Evolutionary conservation across 2,888 invertebrate genomes (phyloP).

Genomic region (Chironomus riparius): DNA sequence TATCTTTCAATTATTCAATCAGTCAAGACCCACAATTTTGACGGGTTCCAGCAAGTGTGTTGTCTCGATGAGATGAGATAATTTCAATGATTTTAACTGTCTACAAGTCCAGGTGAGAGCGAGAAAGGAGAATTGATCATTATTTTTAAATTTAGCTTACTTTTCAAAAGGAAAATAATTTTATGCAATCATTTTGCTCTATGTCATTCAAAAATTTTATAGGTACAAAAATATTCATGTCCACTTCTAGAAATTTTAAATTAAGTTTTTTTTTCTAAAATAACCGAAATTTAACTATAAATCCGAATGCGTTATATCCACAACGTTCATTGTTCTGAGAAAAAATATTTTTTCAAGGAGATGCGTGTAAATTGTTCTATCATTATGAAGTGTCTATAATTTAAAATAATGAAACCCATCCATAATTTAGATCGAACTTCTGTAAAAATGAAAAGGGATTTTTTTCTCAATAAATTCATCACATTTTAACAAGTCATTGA

Average conservation of each 20-base stretch:
- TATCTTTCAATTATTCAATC: conserved; percentile 26
- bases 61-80: neutral
- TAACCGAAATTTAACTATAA: too few relatives aligned
- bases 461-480: neutral
- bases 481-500: conserved; percentile 12
- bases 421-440: neutral
- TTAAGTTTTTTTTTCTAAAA: too few relatives aligned
- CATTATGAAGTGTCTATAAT: conserved; percentile 26
- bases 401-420: conserved; percentile 26
- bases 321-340: neutral
- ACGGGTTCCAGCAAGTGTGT: neutral
- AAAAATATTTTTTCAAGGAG: neutral
- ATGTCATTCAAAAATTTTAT: too few relatives aligned
- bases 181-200: too few relatives aligned
- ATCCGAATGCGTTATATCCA: too few relatives aligned
- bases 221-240: too few relatives aligned
- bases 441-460: neutral
- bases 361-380: conserved; percentile 22
- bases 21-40: conserved; percentile 17
- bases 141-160: neutral
- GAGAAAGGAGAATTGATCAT: neutral
- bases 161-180: too few relatives aligned
- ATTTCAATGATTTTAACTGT: neutral
- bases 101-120: too few relatives aligned
- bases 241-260: too few relatives aligned